phyloP scores from a whole-genome alignment of 1,140 invertebrate species.

The Anagrus nilaparvatae region DNA sequence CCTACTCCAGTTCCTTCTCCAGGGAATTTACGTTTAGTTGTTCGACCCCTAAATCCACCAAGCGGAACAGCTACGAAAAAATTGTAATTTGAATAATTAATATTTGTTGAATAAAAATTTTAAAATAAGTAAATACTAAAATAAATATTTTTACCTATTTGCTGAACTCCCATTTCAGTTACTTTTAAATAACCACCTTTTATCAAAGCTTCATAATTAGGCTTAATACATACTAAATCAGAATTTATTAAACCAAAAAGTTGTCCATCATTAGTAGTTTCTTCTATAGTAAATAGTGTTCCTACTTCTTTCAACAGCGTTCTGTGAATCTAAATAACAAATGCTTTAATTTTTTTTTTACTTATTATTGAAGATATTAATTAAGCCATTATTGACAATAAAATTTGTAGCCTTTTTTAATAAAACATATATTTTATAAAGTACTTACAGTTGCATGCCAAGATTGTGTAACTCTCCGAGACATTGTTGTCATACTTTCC shows the following conservation, averaged over 20 bases:
- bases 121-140: too few relatives aligned
- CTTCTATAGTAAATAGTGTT: slow-evolving; percentile 40
- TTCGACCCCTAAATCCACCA: slow-evolving; percentile 53
- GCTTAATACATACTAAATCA: slow-evolving; percentile 71
- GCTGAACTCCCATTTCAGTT: slow-evolving; percentile 74
- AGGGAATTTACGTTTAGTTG: slow-evolving; percentile 65
- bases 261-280: slow-evolving; percentile 38
- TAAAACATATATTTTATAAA: slow-evolving; percentile 3
- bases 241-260: slow-evolving; percentile 64
- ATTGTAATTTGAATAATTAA: slow-evolving; percentile 17
- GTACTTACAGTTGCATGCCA: slow-evolving; percentile 58
- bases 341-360: slow-evolving; percentile 2
- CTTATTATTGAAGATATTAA: neutral
- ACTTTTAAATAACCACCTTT: slow-evolving; percentile 71
- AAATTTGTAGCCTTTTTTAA: slow-evolving; percentile 2
- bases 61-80: slow-evolving; percentile 45
- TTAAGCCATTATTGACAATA: neutral
- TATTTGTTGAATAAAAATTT: too few relatives aligned
- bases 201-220: slow-evolving; percentile 81
- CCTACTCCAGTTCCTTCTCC: slow-evolving; percentile 50
- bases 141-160: slow-evolving; percentile 43
- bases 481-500: slow-evolving; percentile 91
- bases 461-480: slow-evolving; percentile 80
- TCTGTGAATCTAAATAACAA: slow-evolving; percentile 50
- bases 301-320: slow-evolving; percentile 68